Percentiles rank a stretch among this genome's conserved stretches.
These are phyloP conservation scores for Mesocricetus auratus DNA, from an alignment of 2,113 vertebrate genomes.

Conservation along the genomic window DNA sequence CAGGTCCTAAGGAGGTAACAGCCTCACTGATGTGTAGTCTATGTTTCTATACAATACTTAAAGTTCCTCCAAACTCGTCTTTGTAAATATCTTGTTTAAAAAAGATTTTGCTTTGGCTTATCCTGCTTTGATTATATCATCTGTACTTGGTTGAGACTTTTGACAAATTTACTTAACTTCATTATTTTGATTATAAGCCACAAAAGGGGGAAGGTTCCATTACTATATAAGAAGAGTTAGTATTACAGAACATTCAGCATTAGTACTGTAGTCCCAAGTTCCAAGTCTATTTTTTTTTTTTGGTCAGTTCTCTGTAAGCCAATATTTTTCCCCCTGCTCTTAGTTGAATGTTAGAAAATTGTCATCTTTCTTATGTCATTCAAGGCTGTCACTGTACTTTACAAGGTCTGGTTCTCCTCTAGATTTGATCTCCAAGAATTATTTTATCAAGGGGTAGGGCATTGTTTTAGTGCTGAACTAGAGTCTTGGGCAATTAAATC, in stretches of 20 bases:
- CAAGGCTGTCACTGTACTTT: not conserved
- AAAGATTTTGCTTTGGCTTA: constrained; percentile 8
- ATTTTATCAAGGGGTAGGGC: not conserved
- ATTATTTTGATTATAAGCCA: constrained; percentile 38
- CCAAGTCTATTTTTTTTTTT: not conserved
- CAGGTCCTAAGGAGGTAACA: not conserved
- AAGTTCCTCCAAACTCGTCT: not conserved
- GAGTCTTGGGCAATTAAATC: not conserved
- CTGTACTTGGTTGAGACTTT: constrained; percentile 16
- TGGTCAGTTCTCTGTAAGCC: not conserved
- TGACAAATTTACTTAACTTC: not conserved
- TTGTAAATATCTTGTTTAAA: not conserved
- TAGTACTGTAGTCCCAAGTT: not conserved
- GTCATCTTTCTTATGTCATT: not conserved
- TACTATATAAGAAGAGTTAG: constrained; percentile 9
- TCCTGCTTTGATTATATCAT: not conserved
- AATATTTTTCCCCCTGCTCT: not conserved
- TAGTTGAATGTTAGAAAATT: not conserved
- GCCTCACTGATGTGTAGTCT: not conserved
- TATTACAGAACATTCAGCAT: not conserved
- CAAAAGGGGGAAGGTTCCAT: not conserved
- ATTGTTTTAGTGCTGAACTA: not conserved
- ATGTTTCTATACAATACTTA: not conserved
- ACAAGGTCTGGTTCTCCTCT: not conserved
- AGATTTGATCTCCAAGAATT: constrained; percentile 4